Evolutionary conservation across 2,113 vertebrate genomes (phyloP), one percentile per base, ranked within the genome.

Genomic region (Bothrops jararaca): DNA sequence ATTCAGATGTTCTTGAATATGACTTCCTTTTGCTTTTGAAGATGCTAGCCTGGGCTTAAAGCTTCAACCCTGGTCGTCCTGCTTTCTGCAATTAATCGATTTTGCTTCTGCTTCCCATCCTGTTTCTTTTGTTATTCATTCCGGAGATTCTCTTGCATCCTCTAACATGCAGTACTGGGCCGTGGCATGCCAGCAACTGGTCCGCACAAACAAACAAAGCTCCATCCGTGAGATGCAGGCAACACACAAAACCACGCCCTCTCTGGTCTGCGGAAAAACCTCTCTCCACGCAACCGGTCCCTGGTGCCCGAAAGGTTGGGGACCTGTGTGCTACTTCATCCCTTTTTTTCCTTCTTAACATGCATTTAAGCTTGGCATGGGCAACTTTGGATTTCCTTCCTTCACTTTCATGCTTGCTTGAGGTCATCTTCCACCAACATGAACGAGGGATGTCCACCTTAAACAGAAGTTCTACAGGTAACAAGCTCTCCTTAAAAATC

Each of bases 401-500:
- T 86, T 88, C 20, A 22, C 22, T 7, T 91, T 64, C 48, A 39
- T 39, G n/a, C 2, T 29, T 56, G 52, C 54, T 50, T 5, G 12
- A 57, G 89, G 90, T 64, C 92, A 86, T 3, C 0, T 8, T 24
- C 45, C 54, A 69, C 93, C 88, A 53, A 50, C 53, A 90, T 91
- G 74, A 20, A 91, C 86, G 93, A 89, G 87, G 56, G 93, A 93
- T 89, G 39, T 50, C 11, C 74, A 91, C 92, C 89, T 93, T 48
- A 18, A 23, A 13, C 3, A 42, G 89, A 89, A 94, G 6, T 24
- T 23, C 50, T 3, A 87, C 48, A 4, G 0, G 8, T 89, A 86
- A 53, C 94, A 86, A 88, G 94, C 86, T 91, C 89, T 91, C 50
- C 95, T 91, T 39, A 24, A 23, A 92, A 85, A 89, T 24, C 8